Percentiles rank a stretch among this genome's conserved stretches.
Conservation (phyloP, 2,797 vertebrate species). For the Phrynocephalus vlangalii region DNA sequence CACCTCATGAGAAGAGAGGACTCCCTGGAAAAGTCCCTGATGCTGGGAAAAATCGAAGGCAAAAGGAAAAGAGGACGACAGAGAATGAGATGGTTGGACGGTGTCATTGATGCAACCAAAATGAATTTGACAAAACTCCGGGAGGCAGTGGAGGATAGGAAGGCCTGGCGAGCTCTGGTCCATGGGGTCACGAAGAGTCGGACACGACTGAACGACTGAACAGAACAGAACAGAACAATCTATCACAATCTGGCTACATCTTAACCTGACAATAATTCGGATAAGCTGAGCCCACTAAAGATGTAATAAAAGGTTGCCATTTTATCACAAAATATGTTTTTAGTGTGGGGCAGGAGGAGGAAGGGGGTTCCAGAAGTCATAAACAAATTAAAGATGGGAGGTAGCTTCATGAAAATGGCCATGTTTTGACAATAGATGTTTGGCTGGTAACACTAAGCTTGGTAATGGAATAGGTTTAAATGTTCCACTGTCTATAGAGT, state of each 20-base stretch:
- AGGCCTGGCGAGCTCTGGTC: too few relatives aligned
- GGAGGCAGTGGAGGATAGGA: too few relatives aligned
- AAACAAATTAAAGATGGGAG: constrained; percentile 20
- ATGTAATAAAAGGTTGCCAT: constrained; percentile 20
- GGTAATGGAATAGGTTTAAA: constrained; percentile 9
- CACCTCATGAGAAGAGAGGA: too few relatives aligned
- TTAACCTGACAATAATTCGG: constrained; percentile 20
- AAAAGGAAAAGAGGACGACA: too few relatives aligned
- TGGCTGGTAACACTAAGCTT: not conserved
- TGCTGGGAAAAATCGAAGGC: too few relatives aligned
- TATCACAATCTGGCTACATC: constrained; percentile 13
- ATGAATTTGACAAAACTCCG: too few relatives aligned
- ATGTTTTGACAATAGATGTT: constrained; percentile 10
- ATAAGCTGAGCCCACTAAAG: constrained; percentile 16
- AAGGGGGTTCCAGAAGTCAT: constrained; percentile 3
- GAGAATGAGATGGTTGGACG: too few relatives aligned
- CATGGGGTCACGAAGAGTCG: too few relatives aligned
- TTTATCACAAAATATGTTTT: constrained; percentile 27
- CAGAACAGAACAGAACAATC: too few relatives aligned
- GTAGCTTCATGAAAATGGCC: constrained; percentile 13
- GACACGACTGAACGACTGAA: too few relatives aligned
- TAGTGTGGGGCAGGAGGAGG: not conserved
- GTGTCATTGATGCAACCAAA: too few relatives aligned
- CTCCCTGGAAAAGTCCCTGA: too few relatives aligned
- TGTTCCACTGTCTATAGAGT: not conserved